Evolutionary conservation across 2,888 invertebrate species (phyloP).

Genomic region (Tetrapedia diversipes): DNA sequence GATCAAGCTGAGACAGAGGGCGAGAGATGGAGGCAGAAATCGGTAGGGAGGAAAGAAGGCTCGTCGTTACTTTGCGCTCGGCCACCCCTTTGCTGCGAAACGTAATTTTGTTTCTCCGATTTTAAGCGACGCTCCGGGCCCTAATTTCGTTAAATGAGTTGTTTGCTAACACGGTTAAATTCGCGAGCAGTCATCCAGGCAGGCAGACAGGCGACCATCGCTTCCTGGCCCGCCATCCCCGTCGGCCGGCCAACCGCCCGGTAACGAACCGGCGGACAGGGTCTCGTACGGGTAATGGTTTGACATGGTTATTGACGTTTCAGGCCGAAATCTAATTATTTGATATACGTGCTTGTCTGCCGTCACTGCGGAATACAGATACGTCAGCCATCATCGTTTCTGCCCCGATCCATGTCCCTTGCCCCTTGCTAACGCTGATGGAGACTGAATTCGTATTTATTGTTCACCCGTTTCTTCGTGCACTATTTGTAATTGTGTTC

Average conservation of each 20-base stretch:
- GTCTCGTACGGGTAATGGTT: conserved; percentile 79
- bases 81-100: conserved; percentile 65
- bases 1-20: not conserved
- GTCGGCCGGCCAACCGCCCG: conserved; percentile 57
- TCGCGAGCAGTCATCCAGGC: conserved; percentile 70
- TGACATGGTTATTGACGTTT: conserved; percentile 83
- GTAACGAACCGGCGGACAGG: conserved; percentile 73
- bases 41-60: conserved; percentile 6
- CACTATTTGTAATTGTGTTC: too few relatives aligned
- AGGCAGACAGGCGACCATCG: conserved; percentile 48
- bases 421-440: too few relatives aligned
- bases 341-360: conserved; percentile 78
- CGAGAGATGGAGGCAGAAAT: conserved; percentile 16
- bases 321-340: conserved; percentile 81
- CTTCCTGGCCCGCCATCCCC: conserved; percentile 33
- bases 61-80: conserved; percentile 43
- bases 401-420: conserved; percentile 20
- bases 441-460: too few relatives aligned
- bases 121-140: conserved; percentile 79
- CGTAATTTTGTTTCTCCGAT: conserved; percentile 81
- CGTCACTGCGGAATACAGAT: conserved; percentile 72
- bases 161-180: conserved; percentile 82
- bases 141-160: conserved; percentile 83
- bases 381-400: conserved; percentile 69
- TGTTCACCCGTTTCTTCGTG: too few relatives aligned